Evolutionary conservation across 2,888 invertebrate species (phyloP).

Genomic region (Zaprionus lineosus): DNA sequence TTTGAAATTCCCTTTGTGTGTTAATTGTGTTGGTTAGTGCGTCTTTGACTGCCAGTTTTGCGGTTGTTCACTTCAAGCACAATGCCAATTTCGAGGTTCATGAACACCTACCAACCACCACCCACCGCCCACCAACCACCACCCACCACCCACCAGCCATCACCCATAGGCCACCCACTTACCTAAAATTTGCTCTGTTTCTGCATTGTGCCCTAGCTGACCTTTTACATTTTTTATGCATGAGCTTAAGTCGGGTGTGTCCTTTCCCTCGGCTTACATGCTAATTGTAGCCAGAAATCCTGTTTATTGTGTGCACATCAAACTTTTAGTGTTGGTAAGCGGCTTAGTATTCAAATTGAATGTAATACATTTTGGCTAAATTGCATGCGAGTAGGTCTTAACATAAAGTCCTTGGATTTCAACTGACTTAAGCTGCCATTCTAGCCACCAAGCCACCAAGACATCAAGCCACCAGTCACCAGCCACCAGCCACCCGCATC

Average conservation of each 20-base stretch:
- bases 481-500: not conserved
- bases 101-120: no score
- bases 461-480: not conserved
- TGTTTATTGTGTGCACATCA: conserved; percentile 77
- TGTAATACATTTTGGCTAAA: conserved; percentile 74
- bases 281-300: conserved; percentile 75
- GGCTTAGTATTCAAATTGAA: conserved; percentile 79
- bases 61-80: conserved; percentile 50
- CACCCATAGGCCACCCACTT: not conserved
- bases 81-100: conserved; percentile 66
- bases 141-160: no score
- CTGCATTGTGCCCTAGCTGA: conserved; percentile 26
- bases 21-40: conserved; percentile 68
- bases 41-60: conserved; percentile 50
- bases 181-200: not conserved
- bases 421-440: conserved; percentile 62
- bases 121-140: no score
- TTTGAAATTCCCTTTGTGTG: conserved; percentile 60
- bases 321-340: conserved; percentile 78
- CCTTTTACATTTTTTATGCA: conserved; percentile 54
- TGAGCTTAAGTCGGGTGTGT: conserved; percentile 32
- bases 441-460: not conserved
- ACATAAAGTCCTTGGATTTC: conserved; percentile 64
- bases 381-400: conserved; percentile 74
- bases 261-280: conserved; percentile 61